A percentile compares a stretch with the other conserved stretches of the same genome.
Evolutionary conservation across 2,888 invertebrate genomes (phyloP).

Genomic region (Agriopis aurantiaria): DNA sequence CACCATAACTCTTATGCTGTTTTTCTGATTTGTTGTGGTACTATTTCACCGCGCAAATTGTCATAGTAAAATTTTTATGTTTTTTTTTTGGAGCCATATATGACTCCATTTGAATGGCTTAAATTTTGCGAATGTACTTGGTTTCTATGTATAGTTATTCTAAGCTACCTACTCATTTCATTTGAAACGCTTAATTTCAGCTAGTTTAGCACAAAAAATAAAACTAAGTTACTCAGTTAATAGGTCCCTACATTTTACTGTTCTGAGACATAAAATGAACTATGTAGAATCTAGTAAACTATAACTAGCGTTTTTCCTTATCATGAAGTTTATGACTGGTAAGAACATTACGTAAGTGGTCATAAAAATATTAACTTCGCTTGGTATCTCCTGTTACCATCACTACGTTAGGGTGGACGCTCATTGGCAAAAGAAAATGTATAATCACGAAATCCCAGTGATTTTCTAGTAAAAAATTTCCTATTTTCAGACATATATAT

Average conservation of each 20-base stretch:
- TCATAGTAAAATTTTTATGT: too few relatives aligned
- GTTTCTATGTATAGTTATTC: too few relatives aligned
- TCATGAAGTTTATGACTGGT: slow-evolving; percentile 11
- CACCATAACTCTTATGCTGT: too few relatives aligned
- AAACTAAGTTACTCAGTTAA: not conserved
- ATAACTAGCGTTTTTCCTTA: slow-evolving; percentile 14
- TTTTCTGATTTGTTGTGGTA: too few relatives aligned
- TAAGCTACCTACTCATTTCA: too few relatives aligned
- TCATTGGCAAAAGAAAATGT: not conserved
- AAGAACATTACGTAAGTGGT: slow-evolving; percentile 17
- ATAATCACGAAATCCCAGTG: not conserved
- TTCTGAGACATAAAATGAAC: not conserved
- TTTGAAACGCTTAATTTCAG: too few relatives aligned
- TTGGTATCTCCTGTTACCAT: slow-evolving; percentile 4
- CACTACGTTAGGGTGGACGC: not conserved
- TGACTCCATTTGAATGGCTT: too few relatives aligned
- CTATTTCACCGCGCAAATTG: too few relatives aligned
- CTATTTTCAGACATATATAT: too few relatives aligned
- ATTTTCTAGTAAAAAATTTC: too few relatives aligned
- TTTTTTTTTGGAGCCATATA: too few relatives aligned
- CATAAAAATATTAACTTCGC: slow-evolving; percentile 18
- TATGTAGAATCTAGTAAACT: slow-evolving; percentile 7
- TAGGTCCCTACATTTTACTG: not conserved
- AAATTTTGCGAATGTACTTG: too few relatives aligned
- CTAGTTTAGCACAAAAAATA: not conserved